phyloP scores from a whole-genome alignment of 2,113 vertebrate species.

The Seriola rivoliana region DNA sequence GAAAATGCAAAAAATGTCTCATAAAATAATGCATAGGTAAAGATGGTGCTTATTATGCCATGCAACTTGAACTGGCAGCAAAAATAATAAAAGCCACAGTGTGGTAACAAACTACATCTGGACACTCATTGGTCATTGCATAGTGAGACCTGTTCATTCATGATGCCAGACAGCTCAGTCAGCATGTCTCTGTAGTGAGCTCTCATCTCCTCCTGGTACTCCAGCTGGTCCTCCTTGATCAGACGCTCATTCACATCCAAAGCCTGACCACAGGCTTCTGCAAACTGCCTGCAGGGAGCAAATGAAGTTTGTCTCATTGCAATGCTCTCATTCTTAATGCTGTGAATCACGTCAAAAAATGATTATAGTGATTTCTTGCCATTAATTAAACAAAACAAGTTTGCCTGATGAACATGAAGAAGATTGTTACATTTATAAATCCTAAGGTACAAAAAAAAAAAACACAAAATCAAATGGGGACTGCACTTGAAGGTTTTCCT shows the following conservation, averaged over 20 bases:
- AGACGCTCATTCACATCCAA: slow-evolving; percentile 95
- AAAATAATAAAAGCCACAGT: neutral
- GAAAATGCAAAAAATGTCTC: slow-evolving; percentile 24
- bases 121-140: slow-evolving; percentile 21
- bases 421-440: no score
- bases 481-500: no score
- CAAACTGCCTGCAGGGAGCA: slow-evolving; percentile 90
- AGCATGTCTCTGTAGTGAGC: slow-evolving; percentile 98
- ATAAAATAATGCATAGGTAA: slow-evolving; percentile 17
- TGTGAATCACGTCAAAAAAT: neutral
- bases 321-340: neutral
- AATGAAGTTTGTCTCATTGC: neutral
- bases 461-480: no score
- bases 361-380: no score
- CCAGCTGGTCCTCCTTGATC: slow-evolving; percentile 98
- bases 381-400: no score
- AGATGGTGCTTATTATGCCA: slow-evolving; percentile 20
- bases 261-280: slow-evolving; percentile 96
- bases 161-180: slow-evolving; percentile 91
- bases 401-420: no score
- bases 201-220: slow-evolving; percentile 98
- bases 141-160: slow-evolving; percentile 95
- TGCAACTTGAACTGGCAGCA: slow-evolving; percentile 6
- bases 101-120: neutral
- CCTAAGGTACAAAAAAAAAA: no score